A percentile compares a stretch with the other conserved stretches of the same genome.
Evolutionary conservation across 1,140 invertebrate genomes (phyloP).

Genomic region (Scaptomyza montana): DNA sequence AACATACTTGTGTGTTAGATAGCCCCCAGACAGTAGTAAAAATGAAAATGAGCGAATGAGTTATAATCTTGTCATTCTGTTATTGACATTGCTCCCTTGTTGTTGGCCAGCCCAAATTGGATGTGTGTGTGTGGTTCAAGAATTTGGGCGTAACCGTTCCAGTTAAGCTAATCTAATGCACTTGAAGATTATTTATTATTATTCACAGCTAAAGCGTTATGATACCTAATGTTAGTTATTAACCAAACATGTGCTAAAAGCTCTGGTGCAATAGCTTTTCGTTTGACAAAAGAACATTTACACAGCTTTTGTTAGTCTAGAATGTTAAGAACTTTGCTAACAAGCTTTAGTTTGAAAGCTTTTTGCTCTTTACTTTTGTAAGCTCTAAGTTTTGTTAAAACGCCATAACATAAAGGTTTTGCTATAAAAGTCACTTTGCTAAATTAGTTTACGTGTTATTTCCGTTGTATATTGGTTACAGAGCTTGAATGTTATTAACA

Average conservation of each 20-base stretch:
- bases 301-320: constrained; percentile 1
- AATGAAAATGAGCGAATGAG: constrained; percentile 41
- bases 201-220: constrained; percentile 40
- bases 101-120: constrained; percentile 41
- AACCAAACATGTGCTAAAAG: constrained; percentile 30
- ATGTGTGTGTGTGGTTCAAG: constrained; percentile 32
- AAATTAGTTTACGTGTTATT: not conserved
- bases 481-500: not conserved
- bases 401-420: not conserved
- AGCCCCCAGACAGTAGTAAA: constrained; percentile 18
- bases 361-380: not conserved
- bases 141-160: constrained; percentile 63
- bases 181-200: constrained; percentile 69
- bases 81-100: constrained; percentile 37
- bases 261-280: constrained; percentile 5
- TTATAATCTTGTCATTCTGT: constrained; percentile 38
- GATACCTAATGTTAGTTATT: constrained; percentile 24
- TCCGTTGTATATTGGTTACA: not conserved
- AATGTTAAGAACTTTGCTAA: not conserved
- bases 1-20: constrained; percentile 9
- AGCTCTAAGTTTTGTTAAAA: not conserved
- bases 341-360: not conserved
- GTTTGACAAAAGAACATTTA: not conserved
- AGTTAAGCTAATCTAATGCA: constrained; percentile 59
- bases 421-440: not conserved